Evolutionary conservation across 2,888 invertebrate species (phyloP).

Genomic region (Bruchidius siliquastri): DNA sequence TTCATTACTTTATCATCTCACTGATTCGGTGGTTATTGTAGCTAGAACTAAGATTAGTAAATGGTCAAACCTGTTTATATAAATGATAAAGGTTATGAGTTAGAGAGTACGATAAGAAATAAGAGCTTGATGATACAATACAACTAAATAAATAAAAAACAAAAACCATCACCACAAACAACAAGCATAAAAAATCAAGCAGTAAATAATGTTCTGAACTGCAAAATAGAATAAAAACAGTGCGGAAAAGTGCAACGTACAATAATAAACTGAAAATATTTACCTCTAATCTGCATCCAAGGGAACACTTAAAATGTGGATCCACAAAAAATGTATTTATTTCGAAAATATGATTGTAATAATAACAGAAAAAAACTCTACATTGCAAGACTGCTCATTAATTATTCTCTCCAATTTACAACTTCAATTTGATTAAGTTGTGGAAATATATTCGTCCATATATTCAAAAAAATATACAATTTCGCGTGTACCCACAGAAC

Average conservation of each 20-base stretch:
- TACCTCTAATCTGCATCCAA: conserved; percentile 6
- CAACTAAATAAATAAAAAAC: not conserved
- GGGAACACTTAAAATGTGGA: not conserved
- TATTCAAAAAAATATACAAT: not conserved
- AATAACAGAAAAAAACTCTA: too few species aligned
- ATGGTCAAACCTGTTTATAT: not conserved
- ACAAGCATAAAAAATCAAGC: not conserved
- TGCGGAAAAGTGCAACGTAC: conserved; percentile 5
- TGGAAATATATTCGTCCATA: too few species aligned
- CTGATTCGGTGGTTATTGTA: not conserved
- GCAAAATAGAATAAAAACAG: not conserved
- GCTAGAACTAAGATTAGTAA: not conserved
- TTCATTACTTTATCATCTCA: too few species aligned
- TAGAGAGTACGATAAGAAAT: not conserved
- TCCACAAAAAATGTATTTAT: not conserved
- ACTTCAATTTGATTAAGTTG: too few species aligned
- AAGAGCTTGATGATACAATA: not conserved
- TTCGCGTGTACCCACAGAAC: not conserved
- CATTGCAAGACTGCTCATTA: too few species aligned
- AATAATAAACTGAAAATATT: conserved; percentile 8
- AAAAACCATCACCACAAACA: not conserved
- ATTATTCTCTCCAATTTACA: too few species aligned
- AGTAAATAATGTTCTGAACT: not conserved
- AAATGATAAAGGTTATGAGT: not conserved
- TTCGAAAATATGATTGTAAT: not conserved